These are phyloP conservation scores for Rhinogobio ventralis DNA, from an alignment of 2,797 vertebrate species.

Conservation along the genomic window DNA sequence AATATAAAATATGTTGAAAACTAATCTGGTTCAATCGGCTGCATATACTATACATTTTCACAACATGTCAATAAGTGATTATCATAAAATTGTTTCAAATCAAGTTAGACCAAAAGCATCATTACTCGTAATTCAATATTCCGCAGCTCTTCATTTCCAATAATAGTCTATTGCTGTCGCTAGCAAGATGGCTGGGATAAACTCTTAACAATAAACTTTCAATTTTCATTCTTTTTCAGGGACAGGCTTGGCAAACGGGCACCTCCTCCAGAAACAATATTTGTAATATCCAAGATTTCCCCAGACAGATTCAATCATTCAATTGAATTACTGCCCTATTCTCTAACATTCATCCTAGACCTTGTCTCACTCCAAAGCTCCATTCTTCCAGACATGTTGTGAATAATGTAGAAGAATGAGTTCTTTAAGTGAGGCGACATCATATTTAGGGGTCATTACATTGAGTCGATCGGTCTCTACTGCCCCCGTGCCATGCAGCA, in stretches of 20 bases:
- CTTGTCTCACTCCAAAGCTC: slow-evolving; percentile 78
- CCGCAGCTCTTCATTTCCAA: slow-evolving; percentile 62
- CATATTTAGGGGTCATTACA: slow-evolving; percentile 65
- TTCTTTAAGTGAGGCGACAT: slow-evolving; percentile 65
- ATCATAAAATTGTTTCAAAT: slow-evolving; percentile 67
- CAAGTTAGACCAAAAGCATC: slow-evolving; percentile 60
- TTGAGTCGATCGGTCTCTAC: slow-evolving; percentile 50
- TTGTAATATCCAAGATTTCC: slow-evolving; percentile 81
- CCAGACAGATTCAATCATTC: slow-evolving; percentile 81
- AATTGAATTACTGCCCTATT: slow-evolving; percentile 77
- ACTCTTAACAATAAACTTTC: slow-evolving; percentile 74
- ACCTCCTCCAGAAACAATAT: slow-evolving; percentile 81
- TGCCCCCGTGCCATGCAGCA: slow-evolving; percentile 27
- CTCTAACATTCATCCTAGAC: slow-evolving; percentile 75
- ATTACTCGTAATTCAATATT: slow-evolving; percentile 65
- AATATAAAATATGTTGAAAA: slow-evolving; percentile 41
- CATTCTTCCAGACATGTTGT: slow-evolving; percentile 78
- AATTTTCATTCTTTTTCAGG: slow-evolving; percentile 78
- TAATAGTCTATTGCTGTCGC: slow-evolving; percentile 65
- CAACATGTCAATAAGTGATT: slow-evolving; percentile 65
- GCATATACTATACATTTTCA: slow-evolving; percentile 48
- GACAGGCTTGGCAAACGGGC: slow-evolving; percentile 73
- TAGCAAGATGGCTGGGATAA: slow-evolving; percentile 61
- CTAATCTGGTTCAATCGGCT: slow-evolving; percentile 50
- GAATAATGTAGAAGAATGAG: slow-evolving; percentile 83